Evolutionary conservation across 2,797 vertebrate species (phyloP).

Genomic region (Graptemys geographica): DNA sequence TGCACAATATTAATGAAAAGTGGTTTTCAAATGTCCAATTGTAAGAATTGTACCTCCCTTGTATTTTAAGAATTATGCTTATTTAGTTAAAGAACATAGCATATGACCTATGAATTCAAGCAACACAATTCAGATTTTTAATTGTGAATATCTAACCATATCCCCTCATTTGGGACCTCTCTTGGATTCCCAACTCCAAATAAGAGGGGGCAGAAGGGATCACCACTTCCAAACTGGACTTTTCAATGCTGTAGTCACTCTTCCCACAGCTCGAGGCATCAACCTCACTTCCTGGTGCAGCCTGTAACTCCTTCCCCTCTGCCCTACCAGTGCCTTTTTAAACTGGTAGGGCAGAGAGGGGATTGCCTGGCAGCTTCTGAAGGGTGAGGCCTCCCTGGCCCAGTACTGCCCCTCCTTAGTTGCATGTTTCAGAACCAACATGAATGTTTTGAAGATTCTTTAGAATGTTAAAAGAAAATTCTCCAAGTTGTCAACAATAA

Average conservation of each 20-base stretch:
- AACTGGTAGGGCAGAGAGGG: not conserved
- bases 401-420: not conserved
- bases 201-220: not conserved
- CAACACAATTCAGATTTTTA: not conserved
- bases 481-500: not conserved
- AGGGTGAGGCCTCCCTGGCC: not conserved
- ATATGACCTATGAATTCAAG: not conserved
- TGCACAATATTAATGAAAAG: not conserved
- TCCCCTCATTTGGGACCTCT: too few species aligned
- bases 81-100: not conserved
- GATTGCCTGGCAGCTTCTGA: not conserved
- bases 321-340: not conserved
- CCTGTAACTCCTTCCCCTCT: not conserved
- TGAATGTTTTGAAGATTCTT: not conserved
- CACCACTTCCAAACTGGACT: not conserved
- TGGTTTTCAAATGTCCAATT: not conserved
- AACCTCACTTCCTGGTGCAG: not conserved
- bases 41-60: not conserved
- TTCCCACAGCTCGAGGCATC: not conserved
- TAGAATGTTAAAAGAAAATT: not conserved
- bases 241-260: not conserved
- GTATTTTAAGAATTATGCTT: not conserved
- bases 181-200: not conserved
- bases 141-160: not conserved
- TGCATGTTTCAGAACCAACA: not conserved